Evolutionary conservation across 2,888 invertebrate genomes (phyloP), one percentile per base, ranked within the genome.

Genomic region (Amphimallon solstitiale): DNA sequence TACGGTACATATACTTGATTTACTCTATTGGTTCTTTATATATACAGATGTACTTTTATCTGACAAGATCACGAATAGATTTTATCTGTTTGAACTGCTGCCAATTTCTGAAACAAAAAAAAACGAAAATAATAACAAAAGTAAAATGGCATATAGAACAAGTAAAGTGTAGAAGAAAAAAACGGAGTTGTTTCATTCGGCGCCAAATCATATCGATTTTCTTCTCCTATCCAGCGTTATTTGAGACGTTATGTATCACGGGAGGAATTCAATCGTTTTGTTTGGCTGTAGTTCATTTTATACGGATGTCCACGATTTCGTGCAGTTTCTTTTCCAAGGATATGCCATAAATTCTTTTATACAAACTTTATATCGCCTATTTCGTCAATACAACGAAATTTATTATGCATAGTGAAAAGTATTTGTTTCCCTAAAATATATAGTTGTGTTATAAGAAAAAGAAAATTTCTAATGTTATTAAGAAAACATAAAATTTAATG

Each of bases 171-270:
- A 23, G 43, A n/a, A 15, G 23, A 43, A 14, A 56, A 59, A 45
- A 54, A 40, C 29, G 14, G 29, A 59, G 29, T 59, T 56, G 56
- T 59, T 59, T 59, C 14, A 59, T 51, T 62, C 51, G 62, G 62
- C 62, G 62, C 62, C 62, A 49, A 62, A 62, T 48, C 40, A 49
- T 62, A 62, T 62, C 62, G 62, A 62, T 62, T 62, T 62, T 60
- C 49, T 38, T 51, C 51, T 23, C 14, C 37, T 43, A 43, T 43
- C 43, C 29, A 43, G 29, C 29, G 43, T 59, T 59, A 45, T 59
- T 59, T 59, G 43, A 29, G 34, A 34, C 23, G 43, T 59, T 43
- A 43, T 59, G 56, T 59, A 59, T 59, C 23, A 59, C 56, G 43
- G 56, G 29, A 45, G 56, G 43, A 21, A 15, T 59, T 59, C 56